phyloP scores from a whole-genome alignment of 2,888 invertebrate genomes.

The Drosophila barbarae region DNA sequence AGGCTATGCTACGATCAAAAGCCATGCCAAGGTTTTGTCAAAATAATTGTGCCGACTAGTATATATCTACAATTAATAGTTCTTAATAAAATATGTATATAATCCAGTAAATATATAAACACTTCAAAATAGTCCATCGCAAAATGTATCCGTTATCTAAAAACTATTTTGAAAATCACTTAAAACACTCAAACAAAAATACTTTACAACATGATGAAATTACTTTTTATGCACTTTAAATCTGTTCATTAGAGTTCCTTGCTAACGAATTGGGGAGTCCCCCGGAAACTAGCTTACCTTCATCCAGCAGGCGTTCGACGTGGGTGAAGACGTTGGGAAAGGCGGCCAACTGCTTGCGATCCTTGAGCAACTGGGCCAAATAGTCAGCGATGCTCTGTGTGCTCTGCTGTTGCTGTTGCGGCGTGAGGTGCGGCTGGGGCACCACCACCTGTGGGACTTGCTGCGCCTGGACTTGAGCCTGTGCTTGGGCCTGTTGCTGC shows the following conservation, averaged over 20 bases:
- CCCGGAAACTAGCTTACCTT: slow-evolving; percentile 85
- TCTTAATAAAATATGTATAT: no score
- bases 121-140: not conserved
- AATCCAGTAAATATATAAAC: no score
- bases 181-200: no score
- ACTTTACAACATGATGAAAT: not conserved
- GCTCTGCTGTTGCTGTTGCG: slow-evolving; percentile 82
- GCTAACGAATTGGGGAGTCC: not conserved
- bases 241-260: not conserved
- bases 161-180: no score
- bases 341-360: slow-evolving; percentile 99
- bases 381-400: slow-evolving; percentile 99
- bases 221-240: not conserved
- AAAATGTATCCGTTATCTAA: not conserved
- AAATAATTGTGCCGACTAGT: no score
- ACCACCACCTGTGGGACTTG: slow-evolving; percentile 62
- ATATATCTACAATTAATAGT: not conserved
- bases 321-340: slow-evolving; percentile 99
- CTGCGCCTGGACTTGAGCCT: slow-evolving; percentile 44
- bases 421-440: slow-evolving; percentile 63
- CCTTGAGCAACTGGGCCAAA: slow-evolving; percentile 99
- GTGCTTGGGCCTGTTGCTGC: slow-evolving; percentile 58
- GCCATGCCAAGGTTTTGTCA: no score
- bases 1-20: no score
- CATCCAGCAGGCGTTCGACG: slow-evolving; percentile 98